Conservation (phyloP, 2,113 vertebrate species). For the Megalops atlanticus region DNA sequence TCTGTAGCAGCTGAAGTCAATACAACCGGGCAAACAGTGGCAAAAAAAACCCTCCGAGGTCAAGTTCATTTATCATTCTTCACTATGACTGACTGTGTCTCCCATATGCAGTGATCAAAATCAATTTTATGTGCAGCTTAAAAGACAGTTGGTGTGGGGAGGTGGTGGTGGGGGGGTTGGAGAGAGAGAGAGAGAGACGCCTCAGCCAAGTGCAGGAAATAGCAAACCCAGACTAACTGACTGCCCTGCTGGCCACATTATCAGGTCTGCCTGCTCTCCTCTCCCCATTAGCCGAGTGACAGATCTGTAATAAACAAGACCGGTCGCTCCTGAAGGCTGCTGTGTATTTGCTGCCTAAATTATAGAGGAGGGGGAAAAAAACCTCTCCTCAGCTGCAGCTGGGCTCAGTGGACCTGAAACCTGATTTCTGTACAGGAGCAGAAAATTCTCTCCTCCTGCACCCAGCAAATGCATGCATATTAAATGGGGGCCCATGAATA, state of each 20-base stretch:
- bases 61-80: constrained; percentile 10
- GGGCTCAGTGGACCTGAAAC: constrained; percentile 75
- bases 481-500: constrained; percentile 42
- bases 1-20: constrained; percentile 26
- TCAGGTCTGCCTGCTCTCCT: constrained; percentile 58
- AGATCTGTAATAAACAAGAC: constrained; percentile 81
- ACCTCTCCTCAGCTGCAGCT: constrained; percentile 50
- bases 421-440: constrained; percentile 65
- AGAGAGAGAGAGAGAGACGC: background rate
- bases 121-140: background rate
- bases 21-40: constrained; percentile 5
- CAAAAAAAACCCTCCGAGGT: background rate
- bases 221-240: constrained; percentile 17
- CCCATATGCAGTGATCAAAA: background rate
- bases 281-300: constrained; percentile 77
- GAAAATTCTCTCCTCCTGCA: constrained; percentile 64
- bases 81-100: background rate
- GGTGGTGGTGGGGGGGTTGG: background rate
- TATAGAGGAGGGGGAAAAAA: constrained; percentile 49
- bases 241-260: constrained; percentile 50
- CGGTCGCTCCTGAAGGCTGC: constrained; percentile 76
- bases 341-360: constrained; percentile 74
- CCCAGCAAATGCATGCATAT: constrained; percentile 68
- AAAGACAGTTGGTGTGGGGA: background rate
- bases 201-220: background rate